Conservation (phyloP, 2,113 vertebrate genomes). For the Axis porcinus region DNA sequence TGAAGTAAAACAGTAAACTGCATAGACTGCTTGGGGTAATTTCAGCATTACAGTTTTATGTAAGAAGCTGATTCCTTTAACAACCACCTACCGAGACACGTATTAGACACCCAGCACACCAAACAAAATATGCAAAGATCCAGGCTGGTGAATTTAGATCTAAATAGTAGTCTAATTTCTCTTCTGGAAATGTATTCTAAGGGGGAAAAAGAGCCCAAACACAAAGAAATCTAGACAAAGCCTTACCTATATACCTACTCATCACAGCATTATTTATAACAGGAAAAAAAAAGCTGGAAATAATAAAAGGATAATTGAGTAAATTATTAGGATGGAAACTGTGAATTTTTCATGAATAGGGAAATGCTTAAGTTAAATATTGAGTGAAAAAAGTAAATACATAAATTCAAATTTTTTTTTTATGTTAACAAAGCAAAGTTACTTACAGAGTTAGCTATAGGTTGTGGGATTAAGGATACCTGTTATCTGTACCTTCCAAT, state of each 20-base stretch:
- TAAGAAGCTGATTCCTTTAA: background rate
- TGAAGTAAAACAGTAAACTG: background rate
- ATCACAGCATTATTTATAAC: background rate
- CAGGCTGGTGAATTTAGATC: background rate
- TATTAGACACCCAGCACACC: background rate
- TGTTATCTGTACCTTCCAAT: background rate
- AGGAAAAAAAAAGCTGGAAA: background rate
- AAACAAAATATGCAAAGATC: background rate
- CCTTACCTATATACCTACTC: background rate
- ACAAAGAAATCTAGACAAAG: background rate
- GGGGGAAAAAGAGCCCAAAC: background rate
- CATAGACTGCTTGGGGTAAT: background rate
- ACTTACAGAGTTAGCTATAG: background rate
- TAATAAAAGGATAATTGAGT: background rate
- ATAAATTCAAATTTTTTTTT: background rate
- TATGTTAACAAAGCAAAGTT: background rate
- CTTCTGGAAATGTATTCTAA: background rate
- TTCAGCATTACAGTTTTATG: background rate
- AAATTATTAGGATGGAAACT: background rate
- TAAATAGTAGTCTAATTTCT: background rate
- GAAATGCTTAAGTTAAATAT: slow-evolving; percentile 15
- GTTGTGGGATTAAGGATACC: background rate
- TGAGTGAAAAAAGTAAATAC: background rate
- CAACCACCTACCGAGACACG: background rate
- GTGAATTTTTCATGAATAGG: background rate